Evolutionary conservation across 2,888 invertebrate species (phyloP).

Genomic region (Nemurella pictetii): DNA sequence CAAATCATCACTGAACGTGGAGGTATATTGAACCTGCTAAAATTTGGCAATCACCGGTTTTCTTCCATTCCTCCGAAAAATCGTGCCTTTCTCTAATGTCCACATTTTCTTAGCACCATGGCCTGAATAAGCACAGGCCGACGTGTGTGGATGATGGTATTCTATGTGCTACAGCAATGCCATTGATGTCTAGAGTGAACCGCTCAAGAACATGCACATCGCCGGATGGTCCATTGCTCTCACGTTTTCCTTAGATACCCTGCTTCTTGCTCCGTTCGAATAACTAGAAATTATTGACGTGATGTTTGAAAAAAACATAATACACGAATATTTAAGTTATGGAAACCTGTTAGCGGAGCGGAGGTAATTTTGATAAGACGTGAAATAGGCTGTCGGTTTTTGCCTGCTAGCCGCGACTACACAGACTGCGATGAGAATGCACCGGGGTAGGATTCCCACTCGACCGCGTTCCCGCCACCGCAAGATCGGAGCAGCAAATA

Average conservation of each 20-base stretch:
- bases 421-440: background rate
- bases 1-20: too few species aligned
- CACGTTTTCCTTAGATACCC: background rate
- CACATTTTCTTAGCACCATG: too few species aligned
- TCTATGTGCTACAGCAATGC: too few species aligned
- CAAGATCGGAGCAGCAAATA: background rate
- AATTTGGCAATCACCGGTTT: too few species aligned
- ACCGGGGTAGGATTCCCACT: background rate
- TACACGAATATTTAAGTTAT: conserved; percentile 12
- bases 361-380: background rate
- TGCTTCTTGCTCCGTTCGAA: background rate
- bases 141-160: too few species aligned
- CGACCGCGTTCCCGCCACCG: background rate
- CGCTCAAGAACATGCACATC: background rate
- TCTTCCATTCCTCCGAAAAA: too few species aligned
- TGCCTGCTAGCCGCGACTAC: background rate
- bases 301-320: conserved; percentile 12
- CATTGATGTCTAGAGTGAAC: too few species aligned
- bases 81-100: too few species aligned
- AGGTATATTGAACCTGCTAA: too few species aligned
- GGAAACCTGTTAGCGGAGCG: conserved; percentile 14
- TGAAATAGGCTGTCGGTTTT: background rate
- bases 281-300: conserved; percentile 24
- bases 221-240: conserved; percentile 8
- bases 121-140: too few species aligned